Percentiles rank a stretch among this genome's conserved stretches.
Conservation (phyloP, 2,113 vertebrate genomes). For the Gnathonemus echidnorhynchus region DNA sequence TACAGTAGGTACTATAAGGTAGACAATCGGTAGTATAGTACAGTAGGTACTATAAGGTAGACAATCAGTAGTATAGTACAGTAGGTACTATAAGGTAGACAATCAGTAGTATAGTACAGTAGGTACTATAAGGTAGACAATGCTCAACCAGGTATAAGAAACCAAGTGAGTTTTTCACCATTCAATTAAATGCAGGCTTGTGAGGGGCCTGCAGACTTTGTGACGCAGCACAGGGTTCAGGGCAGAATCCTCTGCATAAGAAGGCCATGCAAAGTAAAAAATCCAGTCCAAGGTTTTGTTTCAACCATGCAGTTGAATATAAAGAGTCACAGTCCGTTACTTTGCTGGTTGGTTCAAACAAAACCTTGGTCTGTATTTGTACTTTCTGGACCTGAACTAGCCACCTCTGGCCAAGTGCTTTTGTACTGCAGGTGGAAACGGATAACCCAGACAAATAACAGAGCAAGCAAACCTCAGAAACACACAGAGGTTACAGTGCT, state of each 20-base stretch:
- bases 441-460: background rate
- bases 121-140: no score
- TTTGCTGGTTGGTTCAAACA: background rate
- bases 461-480: background rate
- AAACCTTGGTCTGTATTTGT: background rate
- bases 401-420: background rate
- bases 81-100: no score
- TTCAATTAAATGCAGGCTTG: background rate
- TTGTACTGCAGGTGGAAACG: background rate
- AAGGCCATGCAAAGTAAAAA: background rate
- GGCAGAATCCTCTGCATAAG: background rate
- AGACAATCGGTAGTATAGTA: no score
- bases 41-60: no score
- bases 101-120: no score
- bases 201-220: background rate
- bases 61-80: no score
- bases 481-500: background rate
- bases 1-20: no score
- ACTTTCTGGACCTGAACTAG: background rate
- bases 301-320: background rate
- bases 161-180: background rate
- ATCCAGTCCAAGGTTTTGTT: background rate
- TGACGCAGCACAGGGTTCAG: background rate
- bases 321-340: background rate
- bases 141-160: background rate